Evolutionary conservation across 2,113 vertebrate genomes (phyloP).

Genomic region (Chaetops frenatus): DNA sequence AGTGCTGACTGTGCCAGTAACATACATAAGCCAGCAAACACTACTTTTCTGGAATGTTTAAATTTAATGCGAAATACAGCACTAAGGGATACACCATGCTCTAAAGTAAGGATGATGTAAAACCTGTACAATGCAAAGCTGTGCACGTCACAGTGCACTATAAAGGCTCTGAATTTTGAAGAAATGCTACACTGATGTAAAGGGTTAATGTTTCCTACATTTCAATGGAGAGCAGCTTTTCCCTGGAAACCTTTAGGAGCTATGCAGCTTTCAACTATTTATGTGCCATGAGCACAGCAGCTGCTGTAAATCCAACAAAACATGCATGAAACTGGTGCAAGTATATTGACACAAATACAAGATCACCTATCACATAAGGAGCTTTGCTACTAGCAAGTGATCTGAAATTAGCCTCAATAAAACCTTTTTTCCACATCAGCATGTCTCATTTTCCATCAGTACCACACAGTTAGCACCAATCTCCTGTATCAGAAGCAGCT

Average conservation of each 20-base stretch:
- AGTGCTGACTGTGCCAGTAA: not conserved
- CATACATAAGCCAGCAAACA: fast-evolving
- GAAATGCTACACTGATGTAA: not conserved
- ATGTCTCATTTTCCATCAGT: not conserved
- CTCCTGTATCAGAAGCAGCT: not conserved
- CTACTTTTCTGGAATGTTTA: not conserved
- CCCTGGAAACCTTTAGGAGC: not conserved
- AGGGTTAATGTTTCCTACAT: not conserved
- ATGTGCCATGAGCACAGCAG: not conserved
- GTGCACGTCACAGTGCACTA: fast-evolving
- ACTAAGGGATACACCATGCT: not conserved
- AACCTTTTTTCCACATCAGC: not conserved
- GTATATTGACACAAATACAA: not conserved
- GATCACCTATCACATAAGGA: not conserved
- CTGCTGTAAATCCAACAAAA: not conserved
- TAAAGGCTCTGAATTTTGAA: not conserved
- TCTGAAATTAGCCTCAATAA: not conserved
- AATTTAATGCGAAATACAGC: not conserved
- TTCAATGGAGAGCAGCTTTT: not conserved
- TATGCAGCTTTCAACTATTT: not conserved
- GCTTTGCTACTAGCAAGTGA: not conserved
- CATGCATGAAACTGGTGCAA: not conserved
- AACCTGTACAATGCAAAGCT: not conserved
- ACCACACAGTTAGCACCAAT: not conserved
- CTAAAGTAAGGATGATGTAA: not conserved